Evolutionary conservation across 53 echinoderm and acorn worm species (phyloP).

Genomic region (Antedon mediterranea): DNA sequence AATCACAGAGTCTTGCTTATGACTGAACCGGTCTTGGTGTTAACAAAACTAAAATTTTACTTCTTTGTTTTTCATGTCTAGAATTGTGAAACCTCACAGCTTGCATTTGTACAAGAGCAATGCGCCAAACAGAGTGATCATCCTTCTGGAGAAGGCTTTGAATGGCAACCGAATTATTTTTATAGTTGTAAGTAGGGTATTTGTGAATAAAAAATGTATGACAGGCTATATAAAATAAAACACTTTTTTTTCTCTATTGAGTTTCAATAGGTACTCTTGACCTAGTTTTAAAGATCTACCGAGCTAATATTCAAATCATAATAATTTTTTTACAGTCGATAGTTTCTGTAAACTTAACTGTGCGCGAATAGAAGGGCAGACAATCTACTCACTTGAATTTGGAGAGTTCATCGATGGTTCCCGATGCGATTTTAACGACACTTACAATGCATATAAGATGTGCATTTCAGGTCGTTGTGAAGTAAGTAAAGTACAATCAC

Average conservation of each 20-base stretch:
- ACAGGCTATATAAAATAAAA: too few relatives aligned
- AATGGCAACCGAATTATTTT: background rate
- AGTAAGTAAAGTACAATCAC: too few relatives aligned
- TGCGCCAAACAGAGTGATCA: background rate
- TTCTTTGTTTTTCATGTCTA: background rate
- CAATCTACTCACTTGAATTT: background rate
- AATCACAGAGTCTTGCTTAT: too few relatives aligned
- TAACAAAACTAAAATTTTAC: too few relatives aligned
- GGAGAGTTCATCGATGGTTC: background rate
- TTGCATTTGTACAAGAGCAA: background rate
- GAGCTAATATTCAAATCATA: too few relatives aligned
- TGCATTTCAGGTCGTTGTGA: background rate
- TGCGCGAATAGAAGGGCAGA: background rate
- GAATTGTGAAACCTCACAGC: background rate
- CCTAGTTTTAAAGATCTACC: too few relatives aligned
- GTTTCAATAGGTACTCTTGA: too few relatives aligned
- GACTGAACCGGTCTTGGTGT: too few relatives aligned
- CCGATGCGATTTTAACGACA: background rate
- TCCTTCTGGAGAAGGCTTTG: background rate
- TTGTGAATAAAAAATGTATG: too few relatives aligned
- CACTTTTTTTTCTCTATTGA: too few relatives aligned
- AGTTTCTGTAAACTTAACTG: background rate
- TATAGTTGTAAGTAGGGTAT: background rate
- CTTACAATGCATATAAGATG: background rate
- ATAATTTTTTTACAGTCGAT: background rate